Evolutionary conservation across 2,888 invertebrate species (phyloP), one percentile per base, ranked within the genome.

Genomic region (Protula sp.): DNA sequence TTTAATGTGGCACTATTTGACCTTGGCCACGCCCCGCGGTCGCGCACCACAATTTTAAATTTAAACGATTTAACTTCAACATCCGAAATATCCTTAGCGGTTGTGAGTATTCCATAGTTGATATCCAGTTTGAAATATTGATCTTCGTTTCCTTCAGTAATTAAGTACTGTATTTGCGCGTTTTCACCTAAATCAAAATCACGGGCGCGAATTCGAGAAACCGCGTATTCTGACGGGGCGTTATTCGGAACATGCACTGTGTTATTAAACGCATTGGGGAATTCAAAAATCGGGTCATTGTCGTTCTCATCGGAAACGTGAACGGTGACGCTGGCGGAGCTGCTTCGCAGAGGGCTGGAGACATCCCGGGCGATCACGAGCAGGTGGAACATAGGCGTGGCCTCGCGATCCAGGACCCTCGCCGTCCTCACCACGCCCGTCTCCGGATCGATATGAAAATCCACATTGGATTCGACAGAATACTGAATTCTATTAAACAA

Each of bases 371-470:
- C 67, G 14, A 59, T 50, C 26, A 64, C 61, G 14, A 50, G 31
- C 14, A 67, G 52, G 51, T 64, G 48, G 54, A 62, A 67, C 22
- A 57, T 50, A 0, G 62, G 58, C 22, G 54, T 47, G 24, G 55
- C 54, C 48, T 67, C 67, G 26, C 67, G 57, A 55, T 67, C 66
- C 51, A 67, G 59, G 22, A 27, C 22, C 9, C 45, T 28, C 4
- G 90, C 88, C 0, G 95, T 95, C 2, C 88, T 89, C 0, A 97
- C 88, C 14, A 89, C 86, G 0, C 95, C 97, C 0, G 89, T 87
- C 57, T 88, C 85, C 0, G 90, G 83, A 77, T 95, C 92, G 57
- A 97, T 89, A 2, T 88, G 87, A 76, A 97, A 94, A 24, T 9
- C 9, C 5, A 5, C 53, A 5, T 47, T 24, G 14, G 59, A 29